A percentile compares a stretch with the other conserved stretches of the same genome.
Conservation (phyloP, 2,888 invertebrate genomes). For the Ophioninae sp. region DNA sequence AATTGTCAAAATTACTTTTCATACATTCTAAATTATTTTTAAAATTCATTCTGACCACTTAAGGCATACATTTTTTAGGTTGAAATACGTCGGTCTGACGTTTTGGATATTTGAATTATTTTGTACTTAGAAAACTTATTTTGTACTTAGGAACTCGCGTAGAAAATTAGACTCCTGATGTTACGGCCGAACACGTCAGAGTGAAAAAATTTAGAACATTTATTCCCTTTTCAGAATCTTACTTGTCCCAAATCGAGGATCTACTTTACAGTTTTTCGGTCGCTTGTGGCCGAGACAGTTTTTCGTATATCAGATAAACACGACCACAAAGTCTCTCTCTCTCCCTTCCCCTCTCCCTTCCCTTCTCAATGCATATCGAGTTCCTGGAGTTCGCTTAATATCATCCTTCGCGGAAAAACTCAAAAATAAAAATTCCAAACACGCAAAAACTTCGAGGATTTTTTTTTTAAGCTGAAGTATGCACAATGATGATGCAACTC, state of each 20-base stretch:
- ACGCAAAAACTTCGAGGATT: not conserved
- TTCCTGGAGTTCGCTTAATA: not conserved
- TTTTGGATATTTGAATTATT: no score
- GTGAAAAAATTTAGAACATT: no score
- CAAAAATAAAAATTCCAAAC: not conserved
- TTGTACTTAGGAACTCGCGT: no score
- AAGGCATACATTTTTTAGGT: no score
- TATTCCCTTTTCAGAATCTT: not conserved
- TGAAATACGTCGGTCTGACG: no score
- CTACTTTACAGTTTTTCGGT: not conserved
- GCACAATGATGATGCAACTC: not conserved
- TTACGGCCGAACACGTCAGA: no score
- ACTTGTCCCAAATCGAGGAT: not conserved
- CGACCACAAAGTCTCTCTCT: not conserved
- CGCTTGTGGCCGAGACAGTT: not conserved
- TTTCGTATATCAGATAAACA: not conserved
- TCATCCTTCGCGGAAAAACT: not conserved
- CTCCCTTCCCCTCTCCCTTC: not conserved
- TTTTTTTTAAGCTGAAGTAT: not conserved
- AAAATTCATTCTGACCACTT: no score
- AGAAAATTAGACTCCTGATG: no score
- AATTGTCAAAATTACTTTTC: no score
- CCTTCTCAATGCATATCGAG: not conserved
- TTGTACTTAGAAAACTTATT: no score
- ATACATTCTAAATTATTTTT: no score